Evolutionary conservation across 2,888 invertebrate genomes (phyloP), one percentile per base, ranked within the genome.

Genomic region (Latrodectus hesperus): DNA sequence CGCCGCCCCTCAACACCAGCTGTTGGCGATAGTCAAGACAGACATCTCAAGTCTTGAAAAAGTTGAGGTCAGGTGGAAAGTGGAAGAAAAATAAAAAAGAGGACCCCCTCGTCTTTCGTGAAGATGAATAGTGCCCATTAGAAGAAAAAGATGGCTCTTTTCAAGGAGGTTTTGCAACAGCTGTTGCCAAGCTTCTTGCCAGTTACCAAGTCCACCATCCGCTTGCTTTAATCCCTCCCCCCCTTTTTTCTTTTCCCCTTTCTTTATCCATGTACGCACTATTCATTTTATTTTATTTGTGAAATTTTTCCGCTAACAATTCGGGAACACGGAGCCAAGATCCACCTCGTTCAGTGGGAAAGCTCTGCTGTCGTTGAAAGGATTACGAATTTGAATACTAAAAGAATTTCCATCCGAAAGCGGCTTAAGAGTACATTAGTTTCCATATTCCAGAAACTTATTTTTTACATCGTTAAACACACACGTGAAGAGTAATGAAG

Each of bases 111-210:
- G 53, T 17, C 9, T 67, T 16, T 11, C 22, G 49, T 16, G 64
- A 74, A 85, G 85, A 85, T 85, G 85, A 85, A 85, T 85, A 80
- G 85, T 68, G 75, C 85, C 85, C 85, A 85, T 85, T 85, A 85
- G 80, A 55, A 55, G 51, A 84, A 77, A 85, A 79, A 85, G 85
- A 85, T 85, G 79, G 74, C 71, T 80, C 85, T 85, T 85, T 85
- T 85, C 84, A 78, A 55, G 14, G 72, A 84, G 75, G 71, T 64
- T 16, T 80, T 74, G 85, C 75, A 85, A 85, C 85, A 85, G 85
- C 85, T 85, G 85, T 67, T 75, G 65, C 64, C 38, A 75, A 68
- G 26, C 49, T 49, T 71, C 49, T 38, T 12, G 71, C 17, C 22
- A 52, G 53, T 22, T 14, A 55, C 60, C 38, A 71, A 71, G 49